A percentile compares a stretch with the other conserved stretches of the same genome.
phyloP scores from a whole-genome alignment of 2,888 invertebrate species.

The Eulithis testata region DNA sequence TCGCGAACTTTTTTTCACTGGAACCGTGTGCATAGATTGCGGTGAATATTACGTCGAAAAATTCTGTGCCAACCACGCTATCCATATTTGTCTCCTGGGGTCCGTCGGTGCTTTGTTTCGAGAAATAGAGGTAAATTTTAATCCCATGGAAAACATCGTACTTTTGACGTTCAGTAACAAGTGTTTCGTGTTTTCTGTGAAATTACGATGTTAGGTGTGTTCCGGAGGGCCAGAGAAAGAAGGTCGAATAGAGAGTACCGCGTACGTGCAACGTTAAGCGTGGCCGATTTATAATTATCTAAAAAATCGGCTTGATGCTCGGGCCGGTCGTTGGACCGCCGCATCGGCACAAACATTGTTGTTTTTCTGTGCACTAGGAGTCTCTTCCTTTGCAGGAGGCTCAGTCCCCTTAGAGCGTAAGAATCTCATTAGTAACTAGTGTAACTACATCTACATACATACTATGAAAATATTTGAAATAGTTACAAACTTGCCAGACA shows the following conservation, averaged over 20 bases:
- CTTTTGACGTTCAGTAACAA: slow-evolving; percentile 81
- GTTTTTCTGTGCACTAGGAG: slow-evolving; percentile 45
- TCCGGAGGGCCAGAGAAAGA: slow-evolving; percentile 58
- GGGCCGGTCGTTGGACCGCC: slow-evolving; percentile 53
- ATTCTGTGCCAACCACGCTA: slow-evolving; percentile 76
- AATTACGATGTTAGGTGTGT: slow-evolving; percentile 59
- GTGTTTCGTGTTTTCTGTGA: slow-evolving; percentile 78
- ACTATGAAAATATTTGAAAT: neutral
- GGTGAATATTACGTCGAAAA: slow-evolving; percentile 70
- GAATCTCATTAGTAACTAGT: neutral
- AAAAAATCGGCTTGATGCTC: slow-evolving; percentile 58
- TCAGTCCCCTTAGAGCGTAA: neutral
- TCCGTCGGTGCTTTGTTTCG: slow-evolving; percentile 80
- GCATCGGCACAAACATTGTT: slow-evolving; percentile 56
- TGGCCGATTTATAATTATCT: slow-evolving; percentile 76
- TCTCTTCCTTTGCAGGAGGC: slow-evolving; percentile 28
- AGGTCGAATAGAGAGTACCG: slow-evolving; percentile 67
- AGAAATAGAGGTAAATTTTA: slow-evolving; percentile 82
- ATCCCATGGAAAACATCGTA: slow-evolving; percentile 76
- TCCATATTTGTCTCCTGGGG: slow-evolving; percentile 77
- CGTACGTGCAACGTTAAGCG: slow-evolving; percentile 63
- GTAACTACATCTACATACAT: too few species aligned
- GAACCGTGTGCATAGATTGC: slow-evolving; percentile 68
- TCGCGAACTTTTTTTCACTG: slow-evolving; percentile 81
- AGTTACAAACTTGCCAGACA: neutral